A percentile compares a stretch with the other conserved stretches of the same genome.
Conservation (phyloP, 2,113 vertebrate genomes). For the Nerophis lumbriciformis region DNA sequence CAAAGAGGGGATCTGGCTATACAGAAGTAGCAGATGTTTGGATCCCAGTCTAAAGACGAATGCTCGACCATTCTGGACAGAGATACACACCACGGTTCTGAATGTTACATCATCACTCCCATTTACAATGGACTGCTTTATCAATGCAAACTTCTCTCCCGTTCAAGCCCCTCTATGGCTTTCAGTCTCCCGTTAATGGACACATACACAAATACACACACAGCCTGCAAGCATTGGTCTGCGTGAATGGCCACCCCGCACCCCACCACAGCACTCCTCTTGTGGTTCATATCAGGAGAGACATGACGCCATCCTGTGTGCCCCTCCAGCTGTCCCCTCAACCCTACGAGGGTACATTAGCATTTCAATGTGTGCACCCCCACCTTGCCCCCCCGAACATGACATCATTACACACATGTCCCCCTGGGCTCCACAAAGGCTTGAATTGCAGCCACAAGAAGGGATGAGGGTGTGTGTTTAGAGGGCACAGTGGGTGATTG, state of each 20-base stretch:
- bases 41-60: neutral
- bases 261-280: constrained; percentile 36
- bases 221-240: constrained; percentile 57
- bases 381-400: constrained; percentile 40
- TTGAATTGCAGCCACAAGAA: constrained; percentile 39
- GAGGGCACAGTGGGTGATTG: constrained; percentile 2
- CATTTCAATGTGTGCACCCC: constrained; percentile 58
- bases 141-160: constrained; percentile 34
- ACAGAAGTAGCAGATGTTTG: neutral
- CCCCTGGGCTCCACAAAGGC: constrained; percentile 62
- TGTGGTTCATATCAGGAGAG: constrained; percentile 52
- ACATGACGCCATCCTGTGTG: constrained; percentile 67
- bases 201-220: constrained; percentile 18
- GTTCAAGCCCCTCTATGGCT: constrained; percentile 2
- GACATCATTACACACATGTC: constrained; percentile 72
- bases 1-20: neutral
- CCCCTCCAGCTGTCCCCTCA: constrained; percentile 64
- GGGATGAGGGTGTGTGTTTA: constrained; percentile 22
- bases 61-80: neutral
- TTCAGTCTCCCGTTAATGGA: constrained; percentile 53
- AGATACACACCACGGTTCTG: constrained; percentile 40
- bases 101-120: constrained; percentile 56
- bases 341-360: constrained; percentile 61
- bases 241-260: constrained; percentile 57
- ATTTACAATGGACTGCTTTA: constrained; percentile 50